A percentile compares a stretch with the other conserved stretches of the same genome.
phyloP scores from a whole-genome alignment of 2,888 invertebrate species.

The Arrhopalites spinosus region DNA sequence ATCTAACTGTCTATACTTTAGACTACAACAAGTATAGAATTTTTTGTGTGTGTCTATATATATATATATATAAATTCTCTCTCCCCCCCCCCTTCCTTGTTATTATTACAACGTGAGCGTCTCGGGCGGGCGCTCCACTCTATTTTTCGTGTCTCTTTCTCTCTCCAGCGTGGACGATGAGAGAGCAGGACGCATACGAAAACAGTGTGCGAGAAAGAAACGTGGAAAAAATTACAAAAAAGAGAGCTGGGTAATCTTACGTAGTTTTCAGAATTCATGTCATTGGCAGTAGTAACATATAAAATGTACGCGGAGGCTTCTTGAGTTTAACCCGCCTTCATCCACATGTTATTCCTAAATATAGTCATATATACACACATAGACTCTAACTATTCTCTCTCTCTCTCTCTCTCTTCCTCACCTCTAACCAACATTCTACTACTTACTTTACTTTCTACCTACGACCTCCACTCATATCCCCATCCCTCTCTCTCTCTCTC shows the following conservation, averaged over 20 bases:
- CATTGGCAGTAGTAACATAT: slow-evolving; percentile 56
- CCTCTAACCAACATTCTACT: slow-evolving; percentile 33
- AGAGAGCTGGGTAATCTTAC: slow-evolving; percentile 53
- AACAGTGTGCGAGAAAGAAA: slow-evolving; percentile 48
- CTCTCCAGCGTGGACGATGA: slow-evolving; percentile 35
- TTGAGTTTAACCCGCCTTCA: slow-evolving; percentile 17
- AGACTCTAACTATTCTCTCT: not conserved
- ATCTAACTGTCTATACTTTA: no score
- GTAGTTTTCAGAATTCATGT: slow-evolving; percentile 58
- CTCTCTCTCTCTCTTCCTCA: slow-evolving; percentile 13
- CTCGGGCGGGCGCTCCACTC: slow-evolving; percentile 38
- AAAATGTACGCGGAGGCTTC: slow-evolving; percentile 50
- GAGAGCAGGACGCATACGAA: slow-evolving; percentile 47
- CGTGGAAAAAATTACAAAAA: slow-evolving; percentile 56
- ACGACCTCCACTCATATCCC: slow-evolving; percentile 11
- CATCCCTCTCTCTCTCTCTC: slow-evolving; percentile 7
- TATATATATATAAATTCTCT: slow-evolving; percentile 24
- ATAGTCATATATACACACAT: slow-evolving; percentile 18
- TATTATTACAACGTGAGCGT: slow-evolving; percentile 39
- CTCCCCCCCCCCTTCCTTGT: no score
- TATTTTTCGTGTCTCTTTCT: slow-evolving; percentile 37
- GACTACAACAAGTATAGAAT: not conserved
- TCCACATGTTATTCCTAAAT: slow-evolving; percentile 23
- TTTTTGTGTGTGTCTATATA: not conserved
- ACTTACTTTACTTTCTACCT: slow-evolving; percentile 20